Evolutionary conservation across 2,113 vertebrate species (phyloP), one percentile per base, ranked within the genome.

Genomic region (Sprattus sprattus): DNA sequence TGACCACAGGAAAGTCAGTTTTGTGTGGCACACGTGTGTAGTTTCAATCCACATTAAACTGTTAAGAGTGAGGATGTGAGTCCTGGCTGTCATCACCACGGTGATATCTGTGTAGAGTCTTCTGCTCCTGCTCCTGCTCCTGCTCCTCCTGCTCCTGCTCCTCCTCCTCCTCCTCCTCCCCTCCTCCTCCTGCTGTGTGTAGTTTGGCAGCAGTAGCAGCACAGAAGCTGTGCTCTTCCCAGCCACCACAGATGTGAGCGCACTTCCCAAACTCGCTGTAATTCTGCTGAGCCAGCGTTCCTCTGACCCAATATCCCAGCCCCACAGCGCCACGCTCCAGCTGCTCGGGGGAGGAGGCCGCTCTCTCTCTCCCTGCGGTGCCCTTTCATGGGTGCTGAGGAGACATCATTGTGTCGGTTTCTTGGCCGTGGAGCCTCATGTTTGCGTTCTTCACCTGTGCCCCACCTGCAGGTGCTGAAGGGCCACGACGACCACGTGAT

Each of bases 401-500:
- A 28, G 64, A 8, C 64, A 25, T 71, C 64, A 71, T 71, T 71
- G 32, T 2, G 60, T 1, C 10, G n/a, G 25, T 71, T 71, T 25
- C n/a, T 28, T 28, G 64, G 64, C 64, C 11, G 7, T 13, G 11
- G n/a, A 71, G 64, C 25, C 64, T 71, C 25, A 71, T 7, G 25
- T 39, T 39, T 13, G 9, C 28, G 7, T 10, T 32, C 75, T 84
- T 28, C 85, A 16, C 82, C 47, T 85, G 81, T 64, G 54, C 54
- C 83, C 16, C 47, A 4, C 20, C 54, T 22, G 54, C 93, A 99
- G 98, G 98, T 99, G 95, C 96, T 99, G 90, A 99, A 99, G 94
- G 98, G 98, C 91, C 98, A 99, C 0, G 98, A 99, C 64, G 98
- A 99, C 91, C 98, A 99, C 0, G 98, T 99, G 90, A 99, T 99